Base-by-base conservation (phyloP, 2,113 vertebrate genomes). In the Tragelaphus buxtoni region DNA sequence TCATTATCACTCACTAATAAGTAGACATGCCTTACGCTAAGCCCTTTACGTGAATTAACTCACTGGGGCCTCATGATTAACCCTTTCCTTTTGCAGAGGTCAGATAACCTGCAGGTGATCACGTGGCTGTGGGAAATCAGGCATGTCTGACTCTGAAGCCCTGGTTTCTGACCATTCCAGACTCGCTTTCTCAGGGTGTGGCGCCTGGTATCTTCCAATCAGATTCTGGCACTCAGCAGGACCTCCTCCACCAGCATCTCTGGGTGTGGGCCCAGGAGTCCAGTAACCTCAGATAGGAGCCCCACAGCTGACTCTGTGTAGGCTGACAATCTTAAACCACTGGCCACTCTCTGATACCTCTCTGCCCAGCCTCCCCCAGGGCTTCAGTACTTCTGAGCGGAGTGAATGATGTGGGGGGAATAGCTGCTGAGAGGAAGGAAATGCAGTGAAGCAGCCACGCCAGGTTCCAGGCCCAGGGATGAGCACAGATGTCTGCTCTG, bases 341-440 rank as follows among this genome's bases (percentile, higher is more conserved):
- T 1, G 39, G 56, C 45, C 39, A 24, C 9, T 8, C 30, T 47
- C 26, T 3, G 10, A 24, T 6, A 16, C 35, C 49, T n/a, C 28
- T 55, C 81, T 0, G 5, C 32, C 26, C 60, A 72, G 80, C 51
- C 32, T 24, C 5, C 18, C 2, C 0, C 22, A 7, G 39, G 2
- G 0, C 49, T 30, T 11, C 72, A 5, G 0, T 1, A 1, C 3
- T 0, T 53, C 56, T 26, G 39, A 7, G 4, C 4, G 2, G 18
- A 49, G 42, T 51, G 60, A 26, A 47, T 5, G 24, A 12, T 24
- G 51, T 12, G 17, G 42, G 3, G 17, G 12, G 20, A 55, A 53
- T 32, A 8, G 53, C 42, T 13, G 32, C 39, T 42, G 35, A 55
- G 65, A 77, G 7, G 69, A n/a, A 69, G 77, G 81, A 1, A 16